Evolutionary conservation across 1,140 invertebrate genomes (phyloP), one percentile per base, ranked within the genome.

Genomic region (Cephus cinctus): DNA sequence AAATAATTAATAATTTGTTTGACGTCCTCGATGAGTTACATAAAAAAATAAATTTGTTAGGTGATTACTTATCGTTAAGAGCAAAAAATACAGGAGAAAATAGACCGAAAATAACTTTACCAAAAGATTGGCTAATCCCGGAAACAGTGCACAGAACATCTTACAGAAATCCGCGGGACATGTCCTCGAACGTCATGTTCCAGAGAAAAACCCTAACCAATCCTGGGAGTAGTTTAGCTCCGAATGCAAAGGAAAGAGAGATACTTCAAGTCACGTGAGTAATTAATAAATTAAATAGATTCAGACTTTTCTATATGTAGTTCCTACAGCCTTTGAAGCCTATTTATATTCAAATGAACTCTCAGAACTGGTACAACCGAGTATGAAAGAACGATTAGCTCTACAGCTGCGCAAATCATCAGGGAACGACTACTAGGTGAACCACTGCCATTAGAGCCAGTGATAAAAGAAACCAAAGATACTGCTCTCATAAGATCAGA

Each of bases 301-400:
- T n/a, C n/a, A n/a, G n/a, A n/a, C n/a, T n/a, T n/a, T n/a, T n/a
- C n/a, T n/a, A n/a, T n/a, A n/a, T n/a, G n/a, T n/a, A n/a, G n/a
- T n/a, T n/a, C n/a, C n/a, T n/a, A 36, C 19, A 34, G 20, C 39
- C 6, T 1, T 52, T 3, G 27, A 3, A 25, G 16, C 9, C 12
- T 41, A 22, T 40, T 25, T 38, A 19, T 14, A 47, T 36, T 30
- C 16, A 25, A 22, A 21, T 4, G 18, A 20, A 21, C 27, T 36
- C 21, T 38, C 19, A 69, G 63, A 46, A 69, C 67, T 19, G 65
- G 62, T 30, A 31, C 57, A 35, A 52, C 62, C 3, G 65, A 68
- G 19, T 69, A 71, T 21, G 30, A 35, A 15, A 42, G 16, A 14
- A 47, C 45, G 2, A 68, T 69, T 16, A 54, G 56, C 21, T 31